Evolutionary conservation across 2,888 invertebrate genomes (phyloP), one percentile per base, ranked within the genome.

Genomic region (Melinaea menophilus): DNA sequence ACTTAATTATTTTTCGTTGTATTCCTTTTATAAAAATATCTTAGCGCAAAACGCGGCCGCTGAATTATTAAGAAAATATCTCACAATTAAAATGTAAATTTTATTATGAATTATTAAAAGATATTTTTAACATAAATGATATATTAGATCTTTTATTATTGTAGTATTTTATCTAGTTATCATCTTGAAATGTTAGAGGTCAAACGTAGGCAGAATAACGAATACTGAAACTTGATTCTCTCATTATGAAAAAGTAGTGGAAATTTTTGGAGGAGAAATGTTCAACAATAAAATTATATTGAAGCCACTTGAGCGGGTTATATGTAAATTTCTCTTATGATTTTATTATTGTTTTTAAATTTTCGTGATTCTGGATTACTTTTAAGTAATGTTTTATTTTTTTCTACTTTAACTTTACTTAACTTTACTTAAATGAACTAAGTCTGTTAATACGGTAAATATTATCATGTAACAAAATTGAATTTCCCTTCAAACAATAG

Each of bases 191-290:
- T 47, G 45, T 55, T 55, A 64, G 64, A 64, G 64, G 64, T 64
- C 64, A 54, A 45, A 64, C 61, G 64, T 64, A 64, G 54, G 56
- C 55, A 58, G 64, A 60, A 64, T 61, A 64, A 46, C 57, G 57
- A 64, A 61, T 60, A 58, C 57, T 58, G 55, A 64, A 64, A 64
- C 60, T 64, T 64, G 60, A n/a, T n/a, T n/a, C n/a, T 61, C 61
- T 61, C 61, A 64, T 61, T 61, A 61, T 64, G 58, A 64, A 59
- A 58, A 61, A 63, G 54, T 45, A 33, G 35, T 46, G 61, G 61
- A 61, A 64, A 57, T 5, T 37, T 59, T 59, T 58, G 34, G 58
- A 45, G 56, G 51, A 59, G 48, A 61, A 64, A 61, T 60, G 58
- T 55, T 57, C 35, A 13, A 51, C 57, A 58, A 64, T 64, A 64